Percentiles rank a stretch among this genome's conserved stretches.
Conservation (phyloP, 2,797 vertebrate species). For the Cuculus canorus region DNA sequence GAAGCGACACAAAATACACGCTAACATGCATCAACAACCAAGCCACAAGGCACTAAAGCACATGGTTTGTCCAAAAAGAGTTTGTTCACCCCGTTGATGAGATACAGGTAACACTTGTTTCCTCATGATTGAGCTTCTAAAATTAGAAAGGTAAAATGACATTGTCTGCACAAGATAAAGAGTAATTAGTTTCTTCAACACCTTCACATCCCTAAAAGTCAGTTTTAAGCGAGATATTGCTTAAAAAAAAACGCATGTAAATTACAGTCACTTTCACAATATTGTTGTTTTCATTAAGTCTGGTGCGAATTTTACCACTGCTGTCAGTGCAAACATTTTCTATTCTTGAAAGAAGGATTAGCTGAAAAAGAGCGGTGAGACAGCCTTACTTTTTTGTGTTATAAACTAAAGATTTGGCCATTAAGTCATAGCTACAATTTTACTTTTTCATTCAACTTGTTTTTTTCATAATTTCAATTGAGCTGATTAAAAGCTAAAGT, state of each 20-base stretch:
- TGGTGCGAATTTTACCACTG: not conserved
- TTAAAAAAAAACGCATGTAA: not conserved
- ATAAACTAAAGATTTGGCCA: not conserved
- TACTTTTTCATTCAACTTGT: not conserved
- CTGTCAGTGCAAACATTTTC: not conserved
- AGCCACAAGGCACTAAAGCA: not conserved
- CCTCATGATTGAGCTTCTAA: not conserved
- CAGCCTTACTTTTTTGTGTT: not conserved
- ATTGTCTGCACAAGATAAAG: not conserved
- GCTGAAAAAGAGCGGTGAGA: not conserved
- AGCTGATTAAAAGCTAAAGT: not conserved
- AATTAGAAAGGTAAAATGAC: not conserved
- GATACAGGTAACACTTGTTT: not conserved
- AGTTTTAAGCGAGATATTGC: no score
- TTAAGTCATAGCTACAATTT: not conserved
- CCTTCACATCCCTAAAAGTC: not conserved
- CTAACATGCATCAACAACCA: not conserved
- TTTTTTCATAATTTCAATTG: not conserved
- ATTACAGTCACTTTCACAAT: not conserved
- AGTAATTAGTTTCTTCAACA: not conserved
- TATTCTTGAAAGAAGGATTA: not conserved
- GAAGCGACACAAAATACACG: not conserved
- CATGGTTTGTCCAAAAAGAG: not conserved
- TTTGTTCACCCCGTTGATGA: not conserved
- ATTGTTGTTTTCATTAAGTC: not conserved